These are phyloP conservation scores for Pachyuromys duprasi DNA, from an alignment of 2,797 vertebrate species.

Conservation along the genomic window DNA sequence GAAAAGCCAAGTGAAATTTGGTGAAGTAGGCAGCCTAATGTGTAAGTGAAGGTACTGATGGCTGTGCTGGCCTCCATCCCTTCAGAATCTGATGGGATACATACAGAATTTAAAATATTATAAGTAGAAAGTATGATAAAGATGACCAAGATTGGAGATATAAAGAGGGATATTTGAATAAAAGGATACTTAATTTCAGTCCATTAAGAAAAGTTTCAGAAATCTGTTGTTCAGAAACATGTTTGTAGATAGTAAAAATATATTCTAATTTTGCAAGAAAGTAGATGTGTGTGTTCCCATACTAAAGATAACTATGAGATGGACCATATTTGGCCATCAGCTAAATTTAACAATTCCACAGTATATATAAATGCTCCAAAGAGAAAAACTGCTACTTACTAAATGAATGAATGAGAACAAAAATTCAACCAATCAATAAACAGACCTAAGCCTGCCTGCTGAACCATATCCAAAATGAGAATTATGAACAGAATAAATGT, in stretches of 20 bases:
- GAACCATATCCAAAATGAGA: not conserved
- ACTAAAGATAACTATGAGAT: not conserved
- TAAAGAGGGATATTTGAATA: not conserved
- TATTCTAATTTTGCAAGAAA: not conserved
- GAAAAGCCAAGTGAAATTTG: not conserved
- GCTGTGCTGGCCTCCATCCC: not conserved
- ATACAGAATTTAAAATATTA: not conserved
- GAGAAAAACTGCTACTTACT: not conserved
- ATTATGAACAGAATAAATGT: not conserved
- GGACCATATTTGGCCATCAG: not conserved
- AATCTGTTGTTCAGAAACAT: not conserved
- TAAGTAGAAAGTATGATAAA: not conserved
- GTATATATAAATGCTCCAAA: not conserved
- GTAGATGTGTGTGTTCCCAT: not conserved
- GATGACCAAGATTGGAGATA: too few relatives aligned
- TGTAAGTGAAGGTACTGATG: not conserved
- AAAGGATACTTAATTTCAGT: not conserved
- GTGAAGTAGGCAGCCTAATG: too few relatives aligned
- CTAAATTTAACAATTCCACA: not conserved
- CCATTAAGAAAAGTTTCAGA: not conserved
- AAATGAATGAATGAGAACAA: not conserved
- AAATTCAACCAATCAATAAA: not conserved
- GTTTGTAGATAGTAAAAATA: not conserved
- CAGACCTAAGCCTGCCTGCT: not conserved
- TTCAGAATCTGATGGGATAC: too few relatives aligned